These are phyloP conservation scores for Halcyon senegalensis DNA, from an alignment of 2,113 vertebrate species.

Conservation along the genomic window DNA sequence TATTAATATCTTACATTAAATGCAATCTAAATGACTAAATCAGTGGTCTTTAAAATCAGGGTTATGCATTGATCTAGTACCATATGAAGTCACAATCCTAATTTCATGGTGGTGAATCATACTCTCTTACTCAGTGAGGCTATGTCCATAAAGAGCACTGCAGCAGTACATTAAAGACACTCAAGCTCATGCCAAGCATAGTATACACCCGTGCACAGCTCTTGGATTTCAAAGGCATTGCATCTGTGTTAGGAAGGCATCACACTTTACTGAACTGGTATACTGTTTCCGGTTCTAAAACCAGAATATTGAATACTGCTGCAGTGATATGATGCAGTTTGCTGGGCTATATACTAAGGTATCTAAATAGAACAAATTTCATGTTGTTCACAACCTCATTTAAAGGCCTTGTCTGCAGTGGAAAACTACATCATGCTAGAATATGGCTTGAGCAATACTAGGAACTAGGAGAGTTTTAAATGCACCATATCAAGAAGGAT, in stretches of 20 bases:
- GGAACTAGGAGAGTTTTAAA: background rate
- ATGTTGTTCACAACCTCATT: background rate
- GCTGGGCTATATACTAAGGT: background rate
- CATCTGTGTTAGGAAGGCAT: background rate
- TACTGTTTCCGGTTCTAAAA: background rate
- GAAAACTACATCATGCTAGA: background rate
- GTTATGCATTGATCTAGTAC: background rate
- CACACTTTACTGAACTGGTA: background rate
- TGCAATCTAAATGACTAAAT: background rate
- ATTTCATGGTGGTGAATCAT: background rate
- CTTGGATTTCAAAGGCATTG: background rate
- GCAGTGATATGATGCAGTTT: background rate
- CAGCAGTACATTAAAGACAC: background rate
- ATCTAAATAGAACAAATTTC: background rate
- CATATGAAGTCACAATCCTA: background rate
- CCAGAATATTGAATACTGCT: background rate
- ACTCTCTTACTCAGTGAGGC: background rate
- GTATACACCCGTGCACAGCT: background rate
- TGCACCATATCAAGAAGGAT: background rate
- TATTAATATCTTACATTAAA: background rate
- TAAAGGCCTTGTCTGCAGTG: background rate
- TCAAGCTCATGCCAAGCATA: background rate
- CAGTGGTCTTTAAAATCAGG: background rate
- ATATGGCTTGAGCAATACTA: background rate
- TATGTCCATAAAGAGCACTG: background rate